These are phyloP conservation scores for Gymnodraco acuticeps DNA, from an alignment of 2,797 vertebrate genomes.

Conservation along the genomic window DNA sequence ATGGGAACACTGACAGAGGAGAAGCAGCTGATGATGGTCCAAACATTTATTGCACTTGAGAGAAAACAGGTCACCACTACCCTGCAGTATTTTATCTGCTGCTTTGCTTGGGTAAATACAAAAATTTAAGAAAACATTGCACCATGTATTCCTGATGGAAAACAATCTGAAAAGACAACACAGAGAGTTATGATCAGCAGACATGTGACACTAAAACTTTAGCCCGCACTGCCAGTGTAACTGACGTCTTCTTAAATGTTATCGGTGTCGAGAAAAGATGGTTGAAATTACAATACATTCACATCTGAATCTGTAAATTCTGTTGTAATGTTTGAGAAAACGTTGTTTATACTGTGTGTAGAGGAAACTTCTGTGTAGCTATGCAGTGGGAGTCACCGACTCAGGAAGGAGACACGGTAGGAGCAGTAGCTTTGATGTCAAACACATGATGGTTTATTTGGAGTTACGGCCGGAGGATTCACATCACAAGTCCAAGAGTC, in stretches of 20 bases:
- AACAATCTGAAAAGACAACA: neutral
- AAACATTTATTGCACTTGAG: slow-evolving; percentile 41
- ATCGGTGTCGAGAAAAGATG: neutral
- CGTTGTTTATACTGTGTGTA: slow-evolving; percentile 16
- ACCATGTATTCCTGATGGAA: neutral
- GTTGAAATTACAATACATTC: neutral
- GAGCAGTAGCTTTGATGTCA: too few relatives aligned
- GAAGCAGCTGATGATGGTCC: slow-evolving; percentile 48
- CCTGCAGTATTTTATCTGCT: neutral
- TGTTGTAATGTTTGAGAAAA: slow-evolving; percentile 14
- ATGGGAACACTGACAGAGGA: slow-evolving; percentile 45
- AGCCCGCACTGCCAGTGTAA: neutral
- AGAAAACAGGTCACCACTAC: slow-evolving; percentile 45
- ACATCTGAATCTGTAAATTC: slow-evolving; percentile 6
- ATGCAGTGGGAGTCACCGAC: too few relatives aligned
- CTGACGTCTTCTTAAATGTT: neutral
- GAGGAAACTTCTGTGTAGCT: too few relatives aligned
- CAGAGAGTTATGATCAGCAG: slow-evolving; percentile 1
- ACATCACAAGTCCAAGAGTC: too few relatives aligned
- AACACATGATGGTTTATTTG: too few relatives aligned
- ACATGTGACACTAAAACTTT: neutral
- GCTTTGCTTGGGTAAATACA: neutral
- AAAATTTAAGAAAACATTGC: neutral
- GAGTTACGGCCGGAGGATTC: too few relatives aligned
- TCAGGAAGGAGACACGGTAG: too few relatives aligned